phyloP scores from a whole-genome alignment of 2,888 invertebrate species.

The Galerucella calmariensis region DNA sequence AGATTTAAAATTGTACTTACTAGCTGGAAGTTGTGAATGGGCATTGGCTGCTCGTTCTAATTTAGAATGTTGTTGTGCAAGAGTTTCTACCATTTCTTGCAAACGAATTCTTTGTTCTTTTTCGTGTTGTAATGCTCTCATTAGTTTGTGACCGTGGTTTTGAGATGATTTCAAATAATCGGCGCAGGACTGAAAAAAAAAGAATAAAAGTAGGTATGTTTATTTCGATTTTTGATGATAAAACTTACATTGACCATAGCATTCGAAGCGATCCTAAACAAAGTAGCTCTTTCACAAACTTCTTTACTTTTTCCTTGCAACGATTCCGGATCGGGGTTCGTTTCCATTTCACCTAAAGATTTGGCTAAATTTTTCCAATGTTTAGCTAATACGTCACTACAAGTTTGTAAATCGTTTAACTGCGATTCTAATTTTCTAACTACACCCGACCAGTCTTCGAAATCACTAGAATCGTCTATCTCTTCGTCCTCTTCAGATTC shows the following conservation, averaged over 20 bases:
- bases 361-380: slow-evolving; percentile 88
- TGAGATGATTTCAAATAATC: slow-evolving; percentile 93
- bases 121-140: slow-evolving; percentile 91
- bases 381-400: slow-evolving; percentile 89
- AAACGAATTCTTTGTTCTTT: slow-evolving; percentile 91
- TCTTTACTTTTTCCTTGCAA: slow-evolving; percentile 84
- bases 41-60: slow-evolving; percentile 91
- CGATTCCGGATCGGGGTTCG: slow-evolving; percentile 64
- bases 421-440: slow-evolving; percentile 81
- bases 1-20: slow-evolving; percentile 55
- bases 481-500: slow-evolving; percentile 77
- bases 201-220: neutral
- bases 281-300: slow-evolving; percentile 91
- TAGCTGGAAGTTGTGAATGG: slow-evolving; percentile 66
- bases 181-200: slow-evolving; percentile 78
- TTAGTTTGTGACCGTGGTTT: slow-evolving; percentile 92
- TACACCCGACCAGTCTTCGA: slow-evolving; percentile 71
- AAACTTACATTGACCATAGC: slow-evolving; percentile 93
- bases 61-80: slow-evolving; percentile 96
- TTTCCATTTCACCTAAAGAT: slow-evolving; percentile 82
- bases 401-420: slow-evolving; percentile 90
- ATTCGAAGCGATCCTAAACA: slow-evolving; percentile 95
- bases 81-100: slow-evolving; percentile 96
- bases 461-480: slow-evolving; percentile 67
- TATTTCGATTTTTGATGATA: neutral